Evolutionary conservation across 2,888 invertebrate genomes (phyloP), one percentile per base, ranked within the genome.

Genomic region (Cerastis rubricosa): DNA sequence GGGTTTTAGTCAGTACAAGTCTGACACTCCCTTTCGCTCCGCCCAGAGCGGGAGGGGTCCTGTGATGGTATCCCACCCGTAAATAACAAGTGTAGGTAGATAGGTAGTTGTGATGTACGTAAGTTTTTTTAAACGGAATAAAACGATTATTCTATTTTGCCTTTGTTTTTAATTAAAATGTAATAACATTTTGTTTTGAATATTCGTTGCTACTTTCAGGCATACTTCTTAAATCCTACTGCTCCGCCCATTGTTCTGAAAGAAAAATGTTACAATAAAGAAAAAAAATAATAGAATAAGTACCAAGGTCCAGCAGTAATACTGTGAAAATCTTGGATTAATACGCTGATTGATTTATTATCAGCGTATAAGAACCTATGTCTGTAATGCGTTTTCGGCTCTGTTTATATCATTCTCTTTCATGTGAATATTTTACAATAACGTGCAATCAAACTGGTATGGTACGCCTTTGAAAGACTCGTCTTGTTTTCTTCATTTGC

Each of bases 151-250:
- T 51, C 43, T n/a, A n/a, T 49, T n/a, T 54, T 29, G 11, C 45
- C 8, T 45, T 45, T 54, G 0, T 40, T 64, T 54, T 54, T 67
- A 51, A 74, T 29, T 49, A 51, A 7, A 43, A 51, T 63, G 3
- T 12, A 6, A 14, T 54, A n/a, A 25, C 7, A 25, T 57, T 25
- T 54, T 54, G 8, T 29, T 59, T 17, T 45, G 12, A 12, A 4
- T 2, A 17, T 59, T 65, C 22, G 22, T 65, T 14, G 14, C 2
- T 47, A 66, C 51, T 51, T 51, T 66, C 74, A 40, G 12, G 0
- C 3, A 17, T 81, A 78, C 3, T 29, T 51, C 45, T 74, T 78
- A 22, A 78, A 8, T 29, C 81, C 78, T 22, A 1, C 0, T n/a
- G 6, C 6, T 1, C 0, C 47, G 6, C 6, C 40, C 6, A 0